Conservation (phyloP, 2,113 vertebrate species). For the Theropithecus gelada region DNA sequence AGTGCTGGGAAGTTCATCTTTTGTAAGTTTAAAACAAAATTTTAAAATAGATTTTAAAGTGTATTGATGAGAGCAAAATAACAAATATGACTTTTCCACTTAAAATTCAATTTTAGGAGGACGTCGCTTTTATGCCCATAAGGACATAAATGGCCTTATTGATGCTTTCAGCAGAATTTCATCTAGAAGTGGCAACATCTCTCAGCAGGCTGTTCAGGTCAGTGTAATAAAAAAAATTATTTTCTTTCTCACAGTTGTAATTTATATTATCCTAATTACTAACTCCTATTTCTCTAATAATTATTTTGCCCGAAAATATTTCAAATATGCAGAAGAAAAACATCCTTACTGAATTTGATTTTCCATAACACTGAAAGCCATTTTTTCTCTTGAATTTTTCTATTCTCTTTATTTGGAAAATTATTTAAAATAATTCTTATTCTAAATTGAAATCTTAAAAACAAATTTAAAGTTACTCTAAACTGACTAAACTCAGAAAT, state of each 20-base stretch:
- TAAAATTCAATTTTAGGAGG: conserved; percentile 77
- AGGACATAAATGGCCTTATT: conserved; percentile 74
- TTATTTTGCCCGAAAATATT: conserved; percentile 8
- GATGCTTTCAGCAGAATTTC: conserved; percentile 81
- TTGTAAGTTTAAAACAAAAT: neutral
- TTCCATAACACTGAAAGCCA: neutral
- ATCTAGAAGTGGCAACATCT: conserved; percentile 74
- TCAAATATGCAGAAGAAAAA: neutral
- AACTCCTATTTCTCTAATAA: conserved; percentile 4
- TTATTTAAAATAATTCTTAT: neutral
- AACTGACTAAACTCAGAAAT: conserved; percentile 12
- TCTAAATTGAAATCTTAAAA: conserved; percentile 38
- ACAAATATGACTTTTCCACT: neutral
- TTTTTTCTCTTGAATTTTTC: neutral
- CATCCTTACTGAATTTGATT: neutral
- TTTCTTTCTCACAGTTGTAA: neutral
- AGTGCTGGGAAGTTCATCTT: neutral
- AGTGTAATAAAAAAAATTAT: conserved; percentile 16
- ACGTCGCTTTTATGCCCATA: conserved; percentile 54
- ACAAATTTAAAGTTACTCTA: conserved; percentile 6
- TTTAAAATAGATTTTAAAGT: neutral
- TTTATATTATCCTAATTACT: neutral
- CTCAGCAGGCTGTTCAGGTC: conserved; percentile 82
- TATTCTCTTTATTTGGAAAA: neutral
- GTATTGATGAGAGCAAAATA: neutral